These are phyloP conservation scores for Ectropis crepuscularia DNA, from an alignment of 2,888 invertebrate genomes.

Conservation along the genomic window DNA sequence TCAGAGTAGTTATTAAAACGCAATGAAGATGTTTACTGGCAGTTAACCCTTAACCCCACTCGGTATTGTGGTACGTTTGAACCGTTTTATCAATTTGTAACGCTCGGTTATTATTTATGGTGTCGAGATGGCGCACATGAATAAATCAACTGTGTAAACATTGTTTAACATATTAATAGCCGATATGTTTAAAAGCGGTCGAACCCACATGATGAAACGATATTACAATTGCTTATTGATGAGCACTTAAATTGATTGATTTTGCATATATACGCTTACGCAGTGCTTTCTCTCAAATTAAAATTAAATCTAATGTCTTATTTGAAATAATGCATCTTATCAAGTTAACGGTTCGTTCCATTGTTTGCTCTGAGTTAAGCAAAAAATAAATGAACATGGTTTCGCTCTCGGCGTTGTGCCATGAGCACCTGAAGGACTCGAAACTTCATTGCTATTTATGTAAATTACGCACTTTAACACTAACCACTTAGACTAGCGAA, in stretches of 20 bases:
- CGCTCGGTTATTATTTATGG: conserved; percentile 51
- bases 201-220: conserved; percentile 32
- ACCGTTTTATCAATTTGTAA: conserved; percentile 68
- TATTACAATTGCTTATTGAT: conserved; percentile 30
- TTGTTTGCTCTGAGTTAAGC: conserved; percentile 5
- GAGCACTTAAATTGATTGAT: conserved; percentile 30
- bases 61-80: conserved; percentile 36
- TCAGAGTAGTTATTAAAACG: conserved; percentile 65
- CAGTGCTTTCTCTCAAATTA: not conserved
- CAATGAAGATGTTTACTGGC: conserved; percentile 76
- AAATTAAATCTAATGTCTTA: not conserved
- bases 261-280: conserved; percentile 11
- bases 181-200: conserved; percentile 40
- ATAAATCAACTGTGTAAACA: conserved; percentile 47
- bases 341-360: not conserved
- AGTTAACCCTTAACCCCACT: conserved; percentile 73
- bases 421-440: not conserved
- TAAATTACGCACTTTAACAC: conserved; percentile 51
- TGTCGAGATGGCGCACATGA: conserved; percentile 39
- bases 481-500: conserved; percentile 67
- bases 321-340: not conserved
- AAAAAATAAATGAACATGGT: conserved; percentile 21
- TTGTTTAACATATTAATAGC: conserved; percentile 39
- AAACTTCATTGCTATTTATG: conserved; percentile 36
- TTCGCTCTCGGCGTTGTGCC: conserved; percentile 13